Evolutionary conservation across 2,113 vertebrate genomes (phyloP).

Genomic region (Corydoras maculifer): DNA sequence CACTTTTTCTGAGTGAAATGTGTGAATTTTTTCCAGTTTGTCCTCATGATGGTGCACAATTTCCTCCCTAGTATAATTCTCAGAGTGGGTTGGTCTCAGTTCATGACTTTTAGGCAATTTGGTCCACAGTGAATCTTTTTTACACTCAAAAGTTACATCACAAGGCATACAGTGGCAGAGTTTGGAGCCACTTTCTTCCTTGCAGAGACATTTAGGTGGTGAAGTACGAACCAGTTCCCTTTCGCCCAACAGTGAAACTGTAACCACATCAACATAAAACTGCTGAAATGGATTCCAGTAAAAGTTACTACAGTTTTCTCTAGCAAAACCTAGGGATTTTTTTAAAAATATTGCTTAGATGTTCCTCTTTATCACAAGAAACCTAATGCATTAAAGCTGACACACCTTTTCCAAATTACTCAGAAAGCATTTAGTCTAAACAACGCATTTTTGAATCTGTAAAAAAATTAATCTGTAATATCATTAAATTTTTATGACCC

Average conservation of each 20-base stretch:
- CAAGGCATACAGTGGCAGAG: slow-evolving; percentile 55
- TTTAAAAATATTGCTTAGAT: too few relatives aligned
- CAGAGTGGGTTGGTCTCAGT: slow-evolving; percentile 47
- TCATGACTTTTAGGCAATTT: slow-evolving; percentile 41
- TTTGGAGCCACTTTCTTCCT: slow-evolving; percentile 40
- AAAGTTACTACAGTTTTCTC: background rate
- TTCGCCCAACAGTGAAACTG: slow-evolving; percentile 67
- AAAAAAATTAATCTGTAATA: too few relatives aligned
- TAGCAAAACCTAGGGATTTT: too few relatives aligned
- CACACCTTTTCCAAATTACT: too few relatives aligned
- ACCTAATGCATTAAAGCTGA: too few relatives aligned
- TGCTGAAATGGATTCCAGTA: background rate
- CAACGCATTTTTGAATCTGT: too few relatives aligned
- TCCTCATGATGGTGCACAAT: slow-evolving; percentile 47
- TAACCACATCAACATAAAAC: slow-evolving; percentile 36
- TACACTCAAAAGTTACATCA: slow-evolving; percentile 53
- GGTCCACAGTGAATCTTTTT: slow-evolving; percentile 42
- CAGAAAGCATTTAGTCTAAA: too few relatives aligned
- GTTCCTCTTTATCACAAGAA: too few relatives aligned
- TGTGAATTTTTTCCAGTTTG: slow-evolving; percentile 60
- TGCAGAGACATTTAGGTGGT: slow-evolving; percentile 57
- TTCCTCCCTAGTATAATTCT: slow-evolving; percentile 44
- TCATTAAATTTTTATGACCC: too few relatives aligned
- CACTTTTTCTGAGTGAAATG: slow-evolving; percentile 52
- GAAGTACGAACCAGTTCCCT: slow-evolving; percentile 55